phyloP scores from a whole-genome alignment of 2,888 invertebrate species.

The Drosophila heteroneura region DNA sequence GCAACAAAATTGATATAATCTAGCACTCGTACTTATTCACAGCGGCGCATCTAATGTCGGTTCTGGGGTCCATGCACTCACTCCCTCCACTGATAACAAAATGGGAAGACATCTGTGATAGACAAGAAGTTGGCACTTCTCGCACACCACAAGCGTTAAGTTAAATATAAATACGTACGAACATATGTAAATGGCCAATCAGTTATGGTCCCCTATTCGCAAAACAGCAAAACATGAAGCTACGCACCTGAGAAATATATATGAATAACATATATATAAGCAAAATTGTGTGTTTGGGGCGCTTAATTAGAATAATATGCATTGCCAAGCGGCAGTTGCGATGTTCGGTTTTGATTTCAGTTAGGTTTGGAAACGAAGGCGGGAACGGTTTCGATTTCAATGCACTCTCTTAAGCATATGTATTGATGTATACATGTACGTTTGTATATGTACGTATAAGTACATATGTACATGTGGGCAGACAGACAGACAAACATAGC shows the following conservation, averaged over 20 bases:
- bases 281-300: neutral
- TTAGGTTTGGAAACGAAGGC: conserved; percentile 17
- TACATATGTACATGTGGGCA: conserved; percentile 5
- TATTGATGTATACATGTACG: neutral
- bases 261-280: conserved; percentile 4
- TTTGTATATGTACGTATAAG: neutral
- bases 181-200: neutral
- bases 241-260: conserved; percentile 4
- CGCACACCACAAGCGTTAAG: neutral
- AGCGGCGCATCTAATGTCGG: conserved; percentile 1
- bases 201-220: neutral
- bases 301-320: conserved; percentile 42
- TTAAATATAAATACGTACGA: neutral
- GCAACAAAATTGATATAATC: conserved; percentile 36
- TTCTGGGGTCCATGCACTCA: neutral
- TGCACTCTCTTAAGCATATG: conserved; percentile 19
- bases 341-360: conserved; percentile 51
- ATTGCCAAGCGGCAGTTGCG: conserved; percentile 29
- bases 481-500: conserved; percentile 16
- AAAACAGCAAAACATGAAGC: neutral
- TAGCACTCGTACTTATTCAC: conserved; percentile 1
- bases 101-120: neutral
- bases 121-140: neutral
- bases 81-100: neutral
- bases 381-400: conserved; percentile 51